These are phyloP conservation scores for Aquatica leii DNA, from an alignment of 2,888 invertebrate genomes.

Conservation along the genomic window DNA sequence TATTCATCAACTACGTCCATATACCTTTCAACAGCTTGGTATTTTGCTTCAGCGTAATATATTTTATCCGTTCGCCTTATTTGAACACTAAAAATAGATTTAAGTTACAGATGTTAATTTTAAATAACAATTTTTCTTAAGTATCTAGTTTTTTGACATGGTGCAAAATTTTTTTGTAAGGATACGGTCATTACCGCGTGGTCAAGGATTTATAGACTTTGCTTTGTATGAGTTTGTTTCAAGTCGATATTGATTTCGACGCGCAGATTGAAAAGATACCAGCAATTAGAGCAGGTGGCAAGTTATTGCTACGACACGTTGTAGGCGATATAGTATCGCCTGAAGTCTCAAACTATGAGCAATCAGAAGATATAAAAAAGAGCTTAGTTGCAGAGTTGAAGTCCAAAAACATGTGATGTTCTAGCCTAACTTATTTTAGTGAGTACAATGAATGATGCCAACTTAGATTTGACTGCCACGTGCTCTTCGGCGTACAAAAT, in stretches of 20 bases:
- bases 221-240: neutral
- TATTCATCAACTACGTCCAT: constrained; percentile 94
- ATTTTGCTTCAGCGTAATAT: constrained; percentile 97
- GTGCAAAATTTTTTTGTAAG: neutral
- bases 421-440: neutral
- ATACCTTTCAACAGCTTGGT: constrained; percentile 93
- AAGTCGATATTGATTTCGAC: neutral
- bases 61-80: constrained; percentile 74
- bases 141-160: too few species aligned
- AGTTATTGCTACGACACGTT: neutral
- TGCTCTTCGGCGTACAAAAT: neutral
- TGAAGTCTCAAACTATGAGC: neutral
- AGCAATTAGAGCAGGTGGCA: too few species aligned
- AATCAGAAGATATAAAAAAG: neutral
- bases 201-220: neutral
- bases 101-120: too few species aligned
- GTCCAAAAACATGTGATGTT: neutral
- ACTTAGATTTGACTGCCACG: neutral
- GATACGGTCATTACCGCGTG: too few species aligned
- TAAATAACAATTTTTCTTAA: too few species aligned
- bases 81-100: neutral
- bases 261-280: constrained; percentile 1
- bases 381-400: neutral
- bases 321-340: neutral
- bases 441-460: too few species aligned